Base-by-base conservation (phyloP, 2,888 invertebrate species). In the Agrotis ipsilon region DNA sequence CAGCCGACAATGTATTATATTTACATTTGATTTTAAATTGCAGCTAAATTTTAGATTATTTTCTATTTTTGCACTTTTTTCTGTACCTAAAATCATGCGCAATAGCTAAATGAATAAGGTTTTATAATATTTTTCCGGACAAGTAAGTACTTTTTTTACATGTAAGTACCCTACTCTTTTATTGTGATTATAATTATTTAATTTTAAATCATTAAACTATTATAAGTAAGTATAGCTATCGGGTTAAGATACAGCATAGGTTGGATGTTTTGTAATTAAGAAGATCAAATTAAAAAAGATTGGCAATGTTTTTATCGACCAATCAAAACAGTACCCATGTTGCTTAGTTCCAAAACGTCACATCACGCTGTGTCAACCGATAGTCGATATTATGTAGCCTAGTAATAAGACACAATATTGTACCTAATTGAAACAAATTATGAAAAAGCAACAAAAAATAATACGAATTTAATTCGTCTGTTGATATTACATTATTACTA, bases 381-480 rank as follows among this genome's bases (percentile, higher is more conserved):
- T 60, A 77, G 49, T 64, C 24, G 6, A 67, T 69, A 69, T 70
- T 59, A 71, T 64, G 54, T 73, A 75, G 63, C 69, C 64, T 66
- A 77, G 67, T 60, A 39, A 72, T 78, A 69, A 59, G 68, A 76
- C 70, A 80, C 72, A 52, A 72, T 81, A 84, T 79, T 84, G 81
- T 85, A 85, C 64, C 78, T 80, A 78, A 78, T 77, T 70, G 59
- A 80, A 78, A 63, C 65, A 80, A 74, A 76, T 71, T 73, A 71
- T 65, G 69, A 72, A 80, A 82, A 77, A 65, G 39, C 74, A 80
- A 75, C 76, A 80, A 84, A 74, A 88, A 88, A 87, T 86, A 87
- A 88, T 80, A 91, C 91, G 93, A 93, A 94, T 93, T 91, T 91
- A 90, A 91, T 92, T 93, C 91, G 90, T 91, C 86, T 93, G 94